Percentiles rank a stretch among this genome's conserved stretches.
Evolutionary conservation across 2,888 invertebrate species (phyloP).

Genomic region (Apomyelois bistriatella): DNA sequence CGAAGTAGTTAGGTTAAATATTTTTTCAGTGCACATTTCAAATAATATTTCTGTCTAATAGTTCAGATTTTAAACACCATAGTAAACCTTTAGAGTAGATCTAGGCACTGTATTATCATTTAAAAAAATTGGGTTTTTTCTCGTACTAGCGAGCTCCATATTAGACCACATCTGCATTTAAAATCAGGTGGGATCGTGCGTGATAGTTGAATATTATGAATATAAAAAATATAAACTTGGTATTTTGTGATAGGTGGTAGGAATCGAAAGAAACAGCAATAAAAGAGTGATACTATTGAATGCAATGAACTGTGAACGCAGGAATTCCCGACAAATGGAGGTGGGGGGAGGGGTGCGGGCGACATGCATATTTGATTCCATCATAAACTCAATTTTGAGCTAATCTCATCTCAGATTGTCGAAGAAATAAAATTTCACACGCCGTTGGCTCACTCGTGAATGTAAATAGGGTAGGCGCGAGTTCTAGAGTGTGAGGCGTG

Average conservation of each 20-base stretch:
- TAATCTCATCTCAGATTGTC: conserved; percentile 78
- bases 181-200: too few relatives aligned
- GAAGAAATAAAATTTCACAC: conserved; percentile 78
- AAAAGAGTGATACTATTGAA: conserved; percentile 53
- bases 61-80: too few relatives aligned
- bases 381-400: conserved; percentile 78
- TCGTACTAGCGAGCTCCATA: too few relatives aligned
- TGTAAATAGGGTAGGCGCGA: conserved; percentile 60
- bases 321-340: conserved; percentile 21
- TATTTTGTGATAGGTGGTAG: conserved; percentile 33
- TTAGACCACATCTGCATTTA: too few relatives aligned
- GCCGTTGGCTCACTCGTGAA: conserved; percentile 62
- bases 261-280: conserved; percentile 47
- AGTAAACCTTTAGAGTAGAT: too few relatives aligned
- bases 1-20: too few relatives aligned
- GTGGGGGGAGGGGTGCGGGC: conserved; percentile 30
- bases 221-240: too few relatives aligned
- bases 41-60: too few relatives aligned
- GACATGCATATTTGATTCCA: conserved; percentile 73
- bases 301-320: conserved; percentile 58
- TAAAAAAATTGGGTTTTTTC: too few relatives aligned
- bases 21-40: too few relatives aligned
- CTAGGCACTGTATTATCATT: too few relatives aligned
- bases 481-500: conserved; percentile 23
- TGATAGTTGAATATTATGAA: too few relatives aligned